Conservation (phyloP, 2,113 vertebrate species). For the Gambusia affinis region DNA sequence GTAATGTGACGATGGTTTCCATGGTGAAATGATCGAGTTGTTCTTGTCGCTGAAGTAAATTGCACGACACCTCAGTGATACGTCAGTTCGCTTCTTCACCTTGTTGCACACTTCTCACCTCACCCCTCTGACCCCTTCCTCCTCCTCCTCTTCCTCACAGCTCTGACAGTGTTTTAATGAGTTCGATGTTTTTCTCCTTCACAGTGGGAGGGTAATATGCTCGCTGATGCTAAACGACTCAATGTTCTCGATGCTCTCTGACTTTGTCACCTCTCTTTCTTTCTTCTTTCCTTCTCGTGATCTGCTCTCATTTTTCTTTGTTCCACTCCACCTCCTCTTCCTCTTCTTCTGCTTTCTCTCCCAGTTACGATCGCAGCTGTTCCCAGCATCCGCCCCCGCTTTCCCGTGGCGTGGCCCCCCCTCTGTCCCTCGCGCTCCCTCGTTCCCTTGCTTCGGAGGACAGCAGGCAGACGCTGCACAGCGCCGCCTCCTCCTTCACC, state of each 20-base stretch:
- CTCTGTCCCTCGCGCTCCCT: constrained; percentile 80
- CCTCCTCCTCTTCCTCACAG: constrained; percentile 19
- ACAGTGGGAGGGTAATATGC: constrained; percentile 66
- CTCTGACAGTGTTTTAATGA: constrained; percentile 71
- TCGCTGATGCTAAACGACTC: constrained; percentile 64
- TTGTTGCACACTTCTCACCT: constrained; percentile 35
- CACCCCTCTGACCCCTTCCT: constrained; percentile 14
- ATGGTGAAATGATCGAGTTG: neutral
- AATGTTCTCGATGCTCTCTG: constrained; percentile 49
- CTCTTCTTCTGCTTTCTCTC: constrained; percentile 1
- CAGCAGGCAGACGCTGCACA: constrained; percentile 83
- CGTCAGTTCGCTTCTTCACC: constrained; percentile 31
- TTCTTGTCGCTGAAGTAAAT: neutral
- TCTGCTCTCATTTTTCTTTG: constrained; percentile 17
- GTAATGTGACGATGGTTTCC: neutral
- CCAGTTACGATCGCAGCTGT: constrained; percentile 84
- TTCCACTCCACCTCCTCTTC: neutral
- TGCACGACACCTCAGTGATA: neutral
- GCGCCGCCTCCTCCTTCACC: constrained; percentile 80
- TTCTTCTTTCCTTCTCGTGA: constrained; percentile 18
- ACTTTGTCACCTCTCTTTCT: constrained; percentile 41
- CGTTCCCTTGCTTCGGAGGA: constrained; percentile 81
- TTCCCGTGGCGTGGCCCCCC: constrained; percentile 76
- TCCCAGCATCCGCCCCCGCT: constrained; percentile 80
- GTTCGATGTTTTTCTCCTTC: constrained; percentile 70